Evolutionary conservation across 2,888 invertebrate species (phyloP).

Genomic region (Leptura quadrifasciata): DNA sequence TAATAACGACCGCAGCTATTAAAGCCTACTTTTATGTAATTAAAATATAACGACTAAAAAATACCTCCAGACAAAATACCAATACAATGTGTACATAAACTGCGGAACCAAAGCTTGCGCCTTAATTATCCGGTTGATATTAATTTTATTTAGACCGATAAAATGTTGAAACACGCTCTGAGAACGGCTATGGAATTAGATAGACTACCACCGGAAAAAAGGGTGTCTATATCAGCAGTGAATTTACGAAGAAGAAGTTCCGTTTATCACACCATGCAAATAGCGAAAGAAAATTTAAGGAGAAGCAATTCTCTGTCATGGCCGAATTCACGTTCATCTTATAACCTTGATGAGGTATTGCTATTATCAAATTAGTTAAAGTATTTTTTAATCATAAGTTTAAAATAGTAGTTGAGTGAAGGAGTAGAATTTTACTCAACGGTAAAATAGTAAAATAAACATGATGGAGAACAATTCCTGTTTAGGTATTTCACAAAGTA

Average conservation of each 20-base stretch:
- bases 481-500: too few relatives aligned
- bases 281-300: constrained; percentile 61
- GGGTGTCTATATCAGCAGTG: constrained; percentile 59
- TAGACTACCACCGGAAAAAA: constrained; percentile 61
- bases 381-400: neutral
- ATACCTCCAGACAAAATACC: neutral
- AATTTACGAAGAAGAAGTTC: constrained; percentile 58
- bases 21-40: neutral
- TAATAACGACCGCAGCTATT: neutral
- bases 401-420: neutral
- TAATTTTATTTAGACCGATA: constrained; percentile 36
- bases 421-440: too few relatives aligned
- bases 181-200: constrained; percentile 65
- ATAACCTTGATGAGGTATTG: constrained; percentile 56
- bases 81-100: neutral
- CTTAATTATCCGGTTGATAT: neutral
- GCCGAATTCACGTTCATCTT: constrained; percentile 64
- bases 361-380: neutral
- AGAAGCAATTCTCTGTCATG: constrained; percentile 69
- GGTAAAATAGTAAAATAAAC: too few relatives aligned
- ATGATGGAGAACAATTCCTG: too few relatives aligned
- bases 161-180: constrained; percentile 71
- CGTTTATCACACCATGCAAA: constrained; percentile 56
- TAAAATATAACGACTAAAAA: neutral
- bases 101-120: neutral